These are phyloP conservation scores for Microlaimidae sp. DNA, from an alignment of 2,888 invertebrate species.

Conservation along the genomic window DNA sequence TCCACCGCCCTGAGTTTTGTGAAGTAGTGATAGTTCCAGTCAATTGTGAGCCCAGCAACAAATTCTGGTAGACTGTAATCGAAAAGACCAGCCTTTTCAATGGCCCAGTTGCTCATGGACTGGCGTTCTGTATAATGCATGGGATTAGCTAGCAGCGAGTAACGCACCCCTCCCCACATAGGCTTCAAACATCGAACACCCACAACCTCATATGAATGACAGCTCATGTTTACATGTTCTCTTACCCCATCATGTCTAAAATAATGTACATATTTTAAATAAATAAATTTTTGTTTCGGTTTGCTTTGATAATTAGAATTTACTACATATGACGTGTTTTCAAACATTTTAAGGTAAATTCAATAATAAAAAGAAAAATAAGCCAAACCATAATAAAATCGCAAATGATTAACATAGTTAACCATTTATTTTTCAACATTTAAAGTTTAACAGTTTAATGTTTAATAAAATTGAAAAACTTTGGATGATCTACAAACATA, in stretches of 20 bases:
- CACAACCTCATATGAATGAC: slow-evolving; percentile 55
- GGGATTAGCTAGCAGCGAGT: slow-evolving; percentile 64
- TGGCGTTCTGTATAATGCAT: slow-evolving; percentile 44
- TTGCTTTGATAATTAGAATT: too few relatives aligned
- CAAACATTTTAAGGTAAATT: too few relatives aligned
- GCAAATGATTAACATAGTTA: too few relatives aligned
- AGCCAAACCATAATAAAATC: too few relatives aligned
- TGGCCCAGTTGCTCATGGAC: slow-evolving; percentile 65
- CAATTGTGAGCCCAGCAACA: slow-evolving; percentile 43
- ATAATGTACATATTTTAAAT: too few relatives aligned
- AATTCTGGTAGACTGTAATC: slow-evolving; percentile 50
- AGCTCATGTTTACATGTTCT: slow-evolving; percentile 47
- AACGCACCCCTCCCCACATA: slow-evolving; percentile 80
- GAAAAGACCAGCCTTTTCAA: slow-evolving; percentile 77
- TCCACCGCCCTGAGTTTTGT: slow-evolving; percentile 49
- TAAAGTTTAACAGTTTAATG: too few relatives aligned
- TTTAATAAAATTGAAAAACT: too few relatives aligned
- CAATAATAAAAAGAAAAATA: too few relatives aligned
- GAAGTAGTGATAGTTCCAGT: slow-evolving; percentile 45
- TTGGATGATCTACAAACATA: too few relatives aligned
- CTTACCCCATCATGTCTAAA: slow-evolving; percentile 47
- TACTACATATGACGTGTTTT: too few relatives aligned
- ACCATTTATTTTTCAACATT: too few relatives aligned
- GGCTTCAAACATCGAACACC: slow-evolving; percentile 72
- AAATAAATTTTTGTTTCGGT: too few relatives aligned